phyloP scores from a whole-genome alignment of 2,113 vertebrate genomes.

The Melanotaenia duboulayi region DNA sequence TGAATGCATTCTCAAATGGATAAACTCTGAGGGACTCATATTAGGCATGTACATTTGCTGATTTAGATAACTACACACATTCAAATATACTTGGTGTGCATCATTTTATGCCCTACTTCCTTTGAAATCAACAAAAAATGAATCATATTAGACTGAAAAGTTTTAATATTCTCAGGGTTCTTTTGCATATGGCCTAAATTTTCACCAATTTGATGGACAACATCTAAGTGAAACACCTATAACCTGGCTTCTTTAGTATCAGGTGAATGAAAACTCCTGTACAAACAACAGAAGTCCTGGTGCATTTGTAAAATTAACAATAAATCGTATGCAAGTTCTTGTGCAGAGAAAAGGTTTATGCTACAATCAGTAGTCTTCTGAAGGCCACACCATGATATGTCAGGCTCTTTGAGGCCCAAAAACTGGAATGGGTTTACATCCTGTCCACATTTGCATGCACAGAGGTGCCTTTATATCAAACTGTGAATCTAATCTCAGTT shows the following conservation, averaged over 20 bases:
- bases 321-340: neutral
- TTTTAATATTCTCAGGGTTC: neutral
- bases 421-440: constrained; percentile 23
- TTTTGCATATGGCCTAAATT: neutral
- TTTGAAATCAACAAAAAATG: constrained; percentile 39
- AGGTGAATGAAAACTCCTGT: neutral
- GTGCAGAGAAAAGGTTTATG: neutral
- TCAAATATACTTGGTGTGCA: constrained; percentile 1
- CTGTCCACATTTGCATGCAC: constrained; percentile 45
- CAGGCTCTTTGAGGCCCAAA: constrained; percentile 29
- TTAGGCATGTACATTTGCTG: constrained; percentile 30
- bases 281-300: neutral
- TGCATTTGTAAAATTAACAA: neutral
- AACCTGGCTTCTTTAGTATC: neutral
- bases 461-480: constrained; percentile 51
- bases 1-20: constrained; percentile 43
- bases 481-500: constrained; percentile 75
- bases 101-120: constrained; percentile 31
- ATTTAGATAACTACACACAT: constrained; percentile 2
- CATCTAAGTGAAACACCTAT: neutral
- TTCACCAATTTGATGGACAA: neutral
- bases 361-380: constrained; percentile 10
- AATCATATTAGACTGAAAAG: constrained; percentile 3
- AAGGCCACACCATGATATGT: constrained; percentile 7
- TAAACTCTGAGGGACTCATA: constrained; percentile 41